A percentile compares a stretch with the other conserved stretches of the same genome.
Evolutionary conservation across 1,140 invertebrate genomes (phyloP).

Genomic region (Heliothis subflexa): DNA sequence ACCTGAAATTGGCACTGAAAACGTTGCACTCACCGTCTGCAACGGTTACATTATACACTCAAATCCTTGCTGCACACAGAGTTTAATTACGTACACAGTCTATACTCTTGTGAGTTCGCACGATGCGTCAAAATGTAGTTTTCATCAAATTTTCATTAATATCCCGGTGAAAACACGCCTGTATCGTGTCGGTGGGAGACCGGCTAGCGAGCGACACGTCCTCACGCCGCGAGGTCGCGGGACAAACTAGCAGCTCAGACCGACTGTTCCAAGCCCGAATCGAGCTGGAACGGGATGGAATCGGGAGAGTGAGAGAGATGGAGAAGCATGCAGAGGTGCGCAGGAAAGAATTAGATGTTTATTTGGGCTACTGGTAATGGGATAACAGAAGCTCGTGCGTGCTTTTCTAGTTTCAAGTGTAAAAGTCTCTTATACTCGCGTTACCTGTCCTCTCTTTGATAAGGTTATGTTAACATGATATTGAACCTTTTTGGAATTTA

Average conservation of each 20-base stretch:
- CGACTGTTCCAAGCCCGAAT: conserved; percentile 69
- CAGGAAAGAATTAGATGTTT: conserved; percentile 85
- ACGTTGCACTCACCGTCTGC: conserved; percentile 68
- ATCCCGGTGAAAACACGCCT: conserved; percentile 72
- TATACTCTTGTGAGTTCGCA: conserved; percentile 55
- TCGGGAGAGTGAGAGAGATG: conserved; percentile 60
- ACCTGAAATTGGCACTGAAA: conserved; percentile 67
- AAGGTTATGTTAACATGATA: not conserved
- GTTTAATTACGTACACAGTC: conserved; percentile 68
- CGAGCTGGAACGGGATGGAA: conserved; percentile 60
- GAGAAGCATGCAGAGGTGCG: conserved; percentile 79
- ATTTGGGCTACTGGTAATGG: conserved; percentile 83
- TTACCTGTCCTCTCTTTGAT: not conserved
- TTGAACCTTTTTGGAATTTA: too few species aligned
- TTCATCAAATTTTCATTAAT: conserved; percentile 81
- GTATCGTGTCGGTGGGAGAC: conserved; percentile 58
- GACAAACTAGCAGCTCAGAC: conserved; percentile 76
- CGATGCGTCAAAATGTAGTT: conserved; percentile 65
- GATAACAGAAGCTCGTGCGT: conserved; percentile 78
- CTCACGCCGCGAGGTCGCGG: conserved; percentile 65
- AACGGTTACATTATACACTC: conserved; percentile 60
- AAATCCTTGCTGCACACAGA: conserved; percentile 64
- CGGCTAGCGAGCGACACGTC: conserved; percentile 57
- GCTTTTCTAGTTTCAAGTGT: conserved; percentile 52
- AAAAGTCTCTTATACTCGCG: not conserved